A percentile compares a stretch with the other conserved stretches of the same genome.
These are phyloP conservation scores for Tortrix viridana DNA, from an alignment of 2,888 invertebrate genomes.

Conservation along the genomic window DNA sequence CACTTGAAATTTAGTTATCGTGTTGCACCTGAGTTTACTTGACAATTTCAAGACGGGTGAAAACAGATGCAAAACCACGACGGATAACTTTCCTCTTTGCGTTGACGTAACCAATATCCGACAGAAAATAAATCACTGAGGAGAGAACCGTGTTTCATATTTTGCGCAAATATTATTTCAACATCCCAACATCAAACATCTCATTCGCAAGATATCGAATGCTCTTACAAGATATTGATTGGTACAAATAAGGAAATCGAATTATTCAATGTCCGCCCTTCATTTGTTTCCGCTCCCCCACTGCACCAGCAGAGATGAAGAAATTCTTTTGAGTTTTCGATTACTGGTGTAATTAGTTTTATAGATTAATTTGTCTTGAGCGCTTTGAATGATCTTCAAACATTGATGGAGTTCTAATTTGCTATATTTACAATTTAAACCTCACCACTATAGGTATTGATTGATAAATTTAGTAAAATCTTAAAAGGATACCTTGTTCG, in stretches of 20 bases:
- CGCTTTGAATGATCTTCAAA: slow-evolving; percentile 65
- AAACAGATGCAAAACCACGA: slow-evolving; percentile 30
- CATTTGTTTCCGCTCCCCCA: slow-evolving; percentile 82
- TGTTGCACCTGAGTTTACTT: slow-evolving; percentile 64
- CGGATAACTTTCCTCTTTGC: slow-evolving; percentile 19
- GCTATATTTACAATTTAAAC: background rate
- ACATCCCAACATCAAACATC: slow-evolving; percentile 51
- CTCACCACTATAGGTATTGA: too few species aligned
- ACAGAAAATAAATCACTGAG: slow-evolving; percentile 17
- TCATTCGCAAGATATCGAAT: slow-evolving; percentile 63
- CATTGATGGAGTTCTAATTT: background rate
- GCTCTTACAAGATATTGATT: slow-evolving; percentile 81
- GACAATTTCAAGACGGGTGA: slow-evolving; percentile 43
- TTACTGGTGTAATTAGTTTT: slow-evolving; percentile 85
- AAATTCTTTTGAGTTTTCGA: slow-evolving; percentile 85
- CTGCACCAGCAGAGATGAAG: slow-evolving; percentile 78
- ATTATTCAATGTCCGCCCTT: slow-evolving; percentile 84
- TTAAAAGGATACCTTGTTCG: too few species aligned
- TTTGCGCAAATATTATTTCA: slow-evolving; percentile 30
- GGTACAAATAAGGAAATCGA: slow-evolving; percentile 84
- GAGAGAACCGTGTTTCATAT: slow-evolving; percentile 11
- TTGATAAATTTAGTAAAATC: too few species aligned
- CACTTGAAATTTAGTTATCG: slow-evolving; percentile 69
- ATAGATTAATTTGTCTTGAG: slow-evolving; percentile 82
- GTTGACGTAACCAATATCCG: background rate